Base-by-base conservation (phyloP, 2,113 vertebrate genomes). In the Aphyosemion australe region DNA sequence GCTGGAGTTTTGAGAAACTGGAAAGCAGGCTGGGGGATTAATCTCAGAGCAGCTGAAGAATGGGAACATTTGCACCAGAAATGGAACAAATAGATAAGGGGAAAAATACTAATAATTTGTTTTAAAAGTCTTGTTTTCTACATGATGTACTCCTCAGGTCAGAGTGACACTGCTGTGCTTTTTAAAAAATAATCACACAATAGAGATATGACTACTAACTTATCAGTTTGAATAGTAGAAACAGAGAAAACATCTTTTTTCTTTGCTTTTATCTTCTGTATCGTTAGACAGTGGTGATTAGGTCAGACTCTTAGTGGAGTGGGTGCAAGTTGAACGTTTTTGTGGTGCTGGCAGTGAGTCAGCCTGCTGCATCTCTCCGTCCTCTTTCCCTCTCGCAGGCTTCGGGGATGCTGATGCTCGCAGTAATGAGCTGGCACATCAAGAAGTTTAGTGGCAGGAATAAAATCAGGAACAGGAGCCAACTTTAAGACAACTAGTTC, bases 401-500 rank as follows among this genome's bases (percentile, higher is more conserved):
- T 61, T 47, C 51, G 5, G 51, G 39, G 65, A 53, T 49, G 61
- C 72, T 79, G 74, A 69, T 42, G 61, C 46, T 65, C 48, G 63
- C 60, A 63, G 65, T 81, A 67, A 83, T 57, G 57, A 80, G 50
- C 56, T 61, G 43, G 58, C 66, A 69, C 61, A 50, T 66, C 16
- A 11, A 55, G 13, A 53, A 48, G 45, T 80, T 73, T 63, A 64
- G 45, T 32, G 21, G 53, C 70, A 65, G 49, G 65, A 67, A 70
- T 63, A 37, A 60, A 46, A 58, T 26, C 45, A 59, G 70, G 43
- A 67, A 51, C 59, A 55, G 18, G 12, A 53, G 34, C 39, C 41
- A 55, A 67, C 52, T 73, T 72, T 63, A 72, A 81, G 79, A 76
- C 34, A 47, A 52, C 72, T 61, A 39, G 75, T 39, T 67, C 58